phyloP scores from a whole-genome alignment of 2,888 invertebrate species.

The Ophonus ardosiacus region DNA sequence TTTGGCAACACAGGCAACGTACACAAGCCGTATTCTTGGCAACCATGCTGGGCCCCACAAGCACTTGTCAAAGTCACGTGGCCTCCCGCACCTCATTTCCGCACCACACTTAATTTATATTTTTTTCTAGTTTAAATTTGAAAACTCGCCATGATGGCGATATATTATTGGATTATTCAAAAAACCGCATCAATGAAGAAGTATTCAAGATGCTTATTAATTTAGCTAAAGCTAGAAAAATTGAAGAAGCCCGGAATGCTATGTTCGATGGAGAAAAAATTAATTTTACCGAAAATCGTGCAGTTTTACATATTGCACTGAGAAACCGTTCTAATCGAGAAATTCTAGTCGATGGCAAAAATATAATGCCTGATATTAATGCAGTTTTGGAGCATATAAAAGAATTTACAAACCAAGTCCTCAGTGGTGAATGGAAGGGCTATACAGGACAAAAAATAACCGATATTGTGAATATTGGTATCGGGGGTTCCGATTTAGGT shows the following conservation, averaged over 20 bases:
- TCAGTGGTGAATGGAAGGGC: constrained; percentile 85
- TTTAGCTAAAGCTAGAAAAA: constrained; percentile 88
- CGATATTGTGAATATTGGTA: constrained; percentile 99
- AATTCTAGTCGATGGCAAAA: constrained; percentile 89
- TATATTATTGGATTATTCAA: constrained; percentile 96
- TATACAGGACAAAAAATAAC: constrained; percentile 96
- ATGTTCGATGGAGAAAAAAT: constrained; percentile 97
- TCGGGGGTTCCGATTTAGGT: constrained; percentile 99
- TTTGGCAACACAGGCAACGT: too few species aligned
- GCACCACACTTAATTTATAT: not conserved
- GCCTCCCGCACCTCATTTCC: too few species aligned
- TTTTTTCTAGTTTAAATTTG: constrained; percentile 81
- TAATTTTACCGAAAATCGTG: constrained; percentile 97
- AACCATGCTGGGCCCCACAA: too few species aligned
- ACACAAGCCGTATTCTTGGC: too few species aligned
- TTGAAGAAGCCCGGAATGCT: constrained; percentile 91
- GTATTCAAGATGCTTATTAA: constrained; percentile 86
- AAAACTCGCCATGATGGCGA: constrained; percentile 92
- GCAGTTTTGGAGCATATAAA: constrained; percentile 96
- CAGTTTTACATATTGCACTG: constrained; percentile 96
- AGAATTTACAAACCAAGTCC: constrained; percentile 89
- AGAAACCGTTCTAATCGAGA: constrained; percentile 90
- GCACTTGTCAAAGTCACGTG: too few species aligned
- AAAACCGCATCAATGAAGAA: constrained; percentile 92
- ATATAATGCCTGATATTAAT: constrained; percentile 96